Evolutionary conservation across 1,140 invertebrate genomes (phyloP).

Genomic region (Lordiphosa stackelbergi): DNA sequence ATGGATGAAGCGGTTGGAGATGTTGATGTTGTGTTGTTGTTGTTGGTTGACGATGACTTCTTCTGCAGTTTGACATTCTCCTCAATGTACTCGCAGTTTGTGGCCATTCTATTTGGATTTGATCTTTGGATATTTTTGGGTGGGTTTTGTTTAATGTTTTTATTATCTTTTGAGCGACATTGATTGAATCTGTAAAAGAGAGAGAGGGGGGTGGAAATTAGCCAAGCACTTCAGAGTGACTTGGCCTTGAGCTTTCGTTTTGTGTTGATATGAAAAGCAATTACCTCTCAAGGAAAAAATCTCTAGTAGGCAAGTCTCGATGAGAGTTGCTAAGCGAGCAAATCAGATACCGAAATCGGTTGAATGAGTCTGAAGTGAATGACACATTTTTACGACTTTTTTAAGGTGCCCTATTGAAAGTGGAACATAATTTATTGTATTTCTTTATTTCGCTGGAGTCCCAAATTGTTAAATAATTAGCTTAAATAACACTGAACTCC

Average conservation of each 20-base stretch:
- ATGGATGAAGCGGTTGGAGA: constrained; percentile 23
- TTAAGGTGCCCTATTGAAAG: too few species aligned
- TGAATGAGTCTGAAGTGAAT: too few species aligned
- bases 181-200: constrained; percentile 50
- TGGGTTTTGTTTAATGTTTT: constrained; percentile 2
- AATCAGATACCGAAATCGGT: too few species aligned
- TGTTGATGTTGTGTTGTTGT: neutral
- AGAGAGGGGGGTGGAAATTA: too few species aligned
- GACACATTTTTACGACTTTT: too few species aligned
- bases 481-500: too few species aligned
- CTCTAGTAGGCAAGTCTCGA: too few species aligned
- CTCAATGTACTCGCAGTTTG: constrained; percentile 61
- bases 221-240: too few species aligned
- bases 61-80: constrained; percentile 57
- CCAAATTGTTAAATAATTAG: too few species aligned
- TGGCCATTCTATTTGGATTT: constrained; percentile 58
- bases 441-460: too few species aligned
- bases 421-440: too few species aligned
- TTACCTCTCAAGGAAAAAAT: neutral
- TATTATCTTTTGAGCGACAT: constrained; percentile 68
- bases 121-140: constrained; percentile 22
- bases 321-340: too few species aligned
- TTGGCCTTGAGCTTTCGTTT: constrained; percentile 24
- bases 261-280: constrained; percentile 60
- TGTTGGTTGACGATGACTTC: neutral